These are phyloP conservation scores for Drosophila auraria DNA, from an alignment of 1,140 invertebrate species.

Conservation along the genomic window DNA sequence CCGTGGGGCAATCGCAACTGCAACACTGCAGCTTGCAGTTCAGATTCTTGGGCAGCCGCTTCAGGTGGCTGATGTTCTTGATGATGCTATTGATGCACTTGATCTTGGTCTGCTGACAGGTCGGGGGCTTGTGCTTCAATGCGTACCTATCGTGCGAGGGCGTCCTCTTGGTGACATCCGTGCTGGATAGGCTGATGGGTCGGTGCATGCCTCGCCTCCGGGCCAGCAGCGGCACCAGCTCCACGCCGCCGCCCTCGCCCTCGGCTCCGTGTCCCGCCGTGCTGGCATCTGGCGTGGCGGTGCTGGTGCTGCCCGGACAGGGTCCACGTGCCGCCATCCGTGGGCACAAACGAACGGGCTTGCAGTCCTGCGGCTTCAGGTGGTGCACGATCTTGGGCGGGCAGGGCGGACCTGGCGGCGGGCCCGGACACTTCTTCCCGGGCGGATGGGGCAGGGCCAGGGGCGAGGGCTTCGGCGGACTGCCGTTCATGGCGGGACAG, in stretches of 20 bases:
- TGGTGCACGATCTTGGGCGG: conserved; percentile 38
- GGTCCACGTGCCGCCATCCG: conserved; percentile 47
- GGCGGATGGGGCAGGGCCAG: conserved; percentile 21
- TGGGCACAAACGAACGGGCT: conserved; percentile 60
- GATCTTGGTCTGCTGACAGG: conserved; percentile 59
- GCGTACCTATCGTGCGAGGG: conserved; percentile 85
- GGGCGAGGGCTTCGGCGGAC: conserved; percentile 35
- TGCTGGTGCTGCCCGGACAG: conserved; percentile 60
- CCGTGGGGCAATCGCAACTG: conserved; percentile 63
- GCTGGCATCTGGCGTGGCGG: conserved; percentile 49
- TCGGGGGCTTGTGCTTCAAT: conserved; percentile 72
- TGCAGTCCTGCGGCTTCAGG: conserved; percentile 63
- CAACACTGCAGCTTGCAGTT: conserved; percentile 73
- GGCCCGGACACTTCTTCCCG: conserved; percentile 26
- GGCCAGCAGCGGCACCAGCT: conserved; percentile 88
- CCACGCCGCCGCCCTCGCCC: conserved; percentile 86
- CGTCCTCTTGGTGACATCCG: conserved; percentile 87
- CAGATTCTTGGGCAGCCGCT: conserved; percentile 68
- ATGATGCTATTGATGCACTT: conserved; percentile 77
- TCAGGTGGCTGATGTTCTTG: conserved; percentile 73
- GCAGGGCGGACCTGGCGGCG: conserved; percentile 22
- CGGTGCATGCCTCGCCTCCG: conserved; percentile 84
- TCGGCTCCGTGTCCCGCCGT: conserved; percentile 23
- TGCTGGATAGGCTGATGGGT: conserved; percentile 86
- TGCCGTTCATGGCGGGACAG: conserved; percentile 62